Evolutionary conservation across 2,113 vertebrate genomes (phyloP).

Genomic region (Grammomys surdaster): DNA sequence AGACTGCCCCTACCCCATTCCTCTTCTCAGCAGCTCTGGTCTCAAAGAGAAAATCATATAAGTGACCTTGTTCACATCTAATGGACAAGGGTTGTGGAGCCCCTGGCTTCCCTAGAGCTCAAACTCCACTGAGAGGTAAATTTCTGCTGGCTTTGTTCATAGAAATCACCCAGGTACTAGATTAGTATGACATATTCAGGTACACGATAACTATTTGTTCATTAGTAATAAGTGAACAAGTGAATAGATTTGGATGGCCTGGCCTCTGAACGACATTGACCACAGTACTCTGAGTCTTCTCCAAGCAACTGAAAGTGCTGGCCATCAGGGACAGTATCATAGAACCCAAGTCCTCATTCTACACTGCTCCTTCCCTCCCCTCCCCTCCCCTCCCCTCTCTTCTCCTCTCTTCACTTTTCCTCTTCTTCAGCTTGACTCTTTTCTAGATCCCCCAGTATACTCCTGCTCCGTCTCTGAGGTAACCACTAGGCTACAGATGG

Average conservation of each 20-base stretch:
- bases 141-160: conserved; percentile 19
- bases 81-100: neutral
- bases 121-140: neutral
- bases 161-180: neutral
- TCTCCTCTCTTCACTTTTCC: too few relatives aligned
- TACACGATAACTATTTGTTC: neutral
- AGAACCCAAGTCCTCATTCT: neutral
- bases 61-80: neutral
- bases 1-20: neutral
- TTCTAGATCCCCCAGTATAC: neutral
- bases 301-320: neutral
- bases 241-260: neutral
- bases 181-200: neutral
- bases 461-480: neutral
- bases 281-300: neutral
- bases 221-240: neutral
- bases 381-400: too few relatives aligned
- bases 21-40: neutral
- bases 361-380: neutral
- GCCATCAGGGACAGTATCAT: neutral
- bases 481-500: neutral
- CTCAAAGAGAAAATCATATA: neutral
- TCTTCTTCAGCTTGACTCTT: neutral
- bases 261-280: neutral
- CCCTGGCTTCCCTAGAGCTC: neutral